Percentiles rank a stretch among this genome's conserved stretches.
Evolutionary conservation across 2,113 vertebrate species (phyloP).

Genomic region (Mustelus asterias): DNA sequence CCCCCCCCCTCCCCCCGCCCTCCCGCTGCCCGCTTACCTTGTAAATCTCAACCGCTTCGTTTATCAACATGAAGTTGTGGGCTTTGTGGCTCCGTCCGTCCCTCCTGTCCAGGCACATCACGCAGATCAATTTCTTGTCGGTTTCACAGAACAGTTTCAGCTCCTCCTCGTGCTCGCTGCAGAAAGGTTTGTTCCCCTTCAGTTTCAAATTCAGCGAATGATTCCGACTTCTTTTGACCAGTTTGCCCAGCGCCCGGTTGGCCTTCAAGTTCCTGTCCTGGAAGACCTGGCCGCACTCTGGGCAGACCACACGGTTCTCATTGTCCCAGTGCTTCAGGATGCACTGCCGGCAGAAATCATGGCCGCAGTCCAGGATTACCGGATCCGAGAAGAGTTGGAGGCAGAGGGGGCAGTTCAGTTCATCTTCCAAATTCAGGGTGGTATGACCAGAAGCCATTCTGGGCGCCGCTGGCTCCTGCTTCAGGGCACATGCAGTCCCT

Average conservation of each 20-base stretch:
- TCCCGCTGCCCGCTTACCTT: background rate
- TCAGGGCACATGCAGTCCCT: no score
- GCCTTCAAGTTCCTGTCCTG: constrained; percentile 42
- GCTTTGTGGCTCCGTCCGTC: background rate
- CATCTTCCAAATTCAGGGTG: background rate
- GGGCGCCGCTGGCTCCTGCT: background rate
- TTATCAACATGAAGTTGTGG: background rate
- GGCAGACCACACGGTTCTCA: constrained; percentile 49
- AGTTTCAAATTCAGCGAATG: background rate
- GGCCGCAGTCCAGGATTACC: constrained; percentile 61
- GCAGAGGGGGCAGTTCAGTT: constrained; percentile 57
- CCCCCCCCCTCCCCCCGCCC: no score
- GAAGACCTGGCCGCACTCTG: constrained; percentile 57
- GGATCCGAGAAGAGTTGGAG: constrained; percentile 60
- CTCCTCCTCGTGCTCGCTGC: background rate
- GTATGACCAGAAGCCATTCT: background rate
- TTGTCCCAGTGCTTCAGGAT: constrained; percentile 52
- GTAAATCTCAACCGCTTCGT: constrained; percentile 11
- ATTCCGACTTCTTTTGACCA: background rate
- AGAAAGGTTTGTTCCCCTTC: background rate
- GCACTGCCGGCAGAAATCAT: constrained; percentile 64
- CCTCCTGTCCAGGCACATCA: constrained; percentile 8
- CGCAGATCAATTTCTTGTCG: background rate
- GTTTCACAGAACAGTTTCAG: background rate
- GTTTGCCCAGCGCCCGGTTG: background rate